Base-by-base conservation (phyloP, 2,113 vertebrate genomes). In the Gasterosteus aculeatus region DNA sequence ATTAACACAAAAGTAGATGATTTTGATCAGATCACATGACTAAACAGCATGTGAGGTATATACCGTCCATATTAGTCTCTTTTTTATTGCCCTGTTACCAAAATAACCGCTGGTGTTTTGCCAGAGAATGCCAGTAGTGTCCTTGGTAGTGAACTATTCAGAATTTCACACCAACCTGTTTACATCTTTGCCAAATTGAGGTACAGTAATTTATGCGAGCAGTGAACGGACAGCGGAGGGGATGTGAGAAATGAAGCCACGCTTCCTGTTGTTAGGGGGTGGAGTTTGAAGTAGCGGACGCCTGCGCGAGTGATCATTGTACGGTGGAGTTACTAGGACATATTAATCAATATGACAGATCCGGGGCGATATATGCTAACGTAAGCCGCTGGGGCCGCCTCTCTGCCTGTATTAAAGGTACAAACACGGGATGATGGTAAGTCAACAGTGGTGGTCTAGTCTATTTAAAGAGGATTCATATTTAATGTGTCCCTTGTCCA, bases 271-370 rank as follows among this genome's bases (percentile, higher is more conserved):
- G 95, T 95, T 95, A 93, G 89, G 94, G 94, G 93, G 94, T 93
- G 94, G 94, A 95, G 94, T 94, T 93, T 95, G 95, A 95, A 95
- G 94, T 91, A 92, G 94, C 93, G 92, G 91, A 94, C 91, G 92
- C 93, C 94, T 95, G 66, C 94, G 94, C 94, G 92, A 95, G 94
- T 94, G 95, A 95, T 96, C 95, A 95, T 95, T 95, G 94, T 95
- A 71, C 95, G 94, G 94, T 93, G 92, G 92, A 95, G 93, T 95
- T 94, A 95, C 95, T 95, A 94, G 95, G 93, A 95, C 94, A 94
- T 94, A 97, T 96, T 95, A 95, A 96, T 97, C 96, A 96, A 94
- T 94, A 88, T 96, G 96, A 97, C 96, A 96, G 94, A 96, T 96
- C 93, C 97, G 94, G 96, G 96, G 91, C 95, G 93, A 95, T 95